phyloP scores from a whole-genome alignment of 1,140 invertebrate species.

The Pseudoatta argentina region DNA sequence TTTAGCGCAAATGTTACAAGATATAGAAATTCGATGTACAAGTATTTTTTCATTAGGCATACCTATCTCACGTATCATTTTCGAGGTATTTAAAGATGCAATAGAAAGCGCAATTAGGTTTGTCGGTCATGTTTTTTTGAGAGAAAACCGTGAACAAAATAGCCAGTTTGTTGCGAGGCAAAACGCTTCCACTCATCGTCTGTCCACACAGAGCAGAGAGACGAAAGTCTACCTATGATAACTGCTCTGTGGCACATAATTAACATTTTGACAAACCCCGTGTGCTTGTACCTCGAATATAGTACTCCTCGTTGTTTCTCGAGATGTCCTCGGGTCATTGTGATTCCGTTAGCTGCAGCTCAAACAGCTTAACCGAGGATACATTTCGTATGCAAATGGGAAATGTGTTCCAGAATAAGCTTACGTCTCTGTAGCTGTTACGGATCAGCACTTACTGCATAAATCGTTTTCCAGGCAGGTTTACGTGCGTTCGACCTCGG shows the following conservation, averaged over 20 bases:
- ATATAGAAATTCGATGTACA: background rate
- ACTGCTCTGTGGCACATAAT: slow-evolving; percentile 40
- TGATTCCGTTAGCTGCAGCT: slow-evolving; percentile 74
- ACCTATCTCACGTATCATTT: background rate
- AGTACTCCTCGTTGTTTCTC: slow-evolving; percentile 66
- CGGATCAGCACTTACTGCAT: slow-evolving; percentile 73
- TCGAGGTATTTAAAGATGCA: background rate
- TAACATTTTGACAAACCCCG: slow-evolving; percentile 54
- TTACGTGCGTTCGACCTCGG: background rate
- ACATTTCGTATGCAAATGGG: slow-evolving; percentile 77
- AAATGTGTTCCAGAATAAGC: slow-evolving; percentile 77
- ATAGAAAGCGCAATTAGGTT: slow-evolving; percentile 9
- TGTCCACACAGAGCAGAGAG: background rate
- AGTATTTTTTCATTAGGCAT: background rate
- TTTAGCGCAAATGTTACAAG: background rate
- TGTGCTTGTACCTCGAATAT: slow-evolving; percentile 23
- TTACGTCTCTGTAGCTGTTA: slow-evolving; percentile 75
- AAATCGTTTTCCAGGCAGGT: slow-evolving; percentile 68
- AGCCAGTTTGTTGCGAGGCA: slow-evolving; percentile 20
- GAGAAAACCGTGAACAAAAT: slow-evolving; percentile 31
- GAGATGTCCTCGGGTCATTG: slow-evolving; percentile 72
- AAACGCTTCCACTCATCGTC: slow-evolving; percentile 10
- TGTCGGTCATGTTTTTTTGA: slow-evolving; percentile 23
- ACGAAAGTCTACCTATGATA: slow-evolving; percentile 42
- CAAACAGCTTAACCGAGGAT: slow-evolving; percentile 74